A percentile compares a stretch with the other conserved stretches of the same genome.
These are phyloP conservation scores for Trematomus bernacchii DNA, from an alignment of 2,797 vertebrate species.

Conservation along the genomic window DNA sequence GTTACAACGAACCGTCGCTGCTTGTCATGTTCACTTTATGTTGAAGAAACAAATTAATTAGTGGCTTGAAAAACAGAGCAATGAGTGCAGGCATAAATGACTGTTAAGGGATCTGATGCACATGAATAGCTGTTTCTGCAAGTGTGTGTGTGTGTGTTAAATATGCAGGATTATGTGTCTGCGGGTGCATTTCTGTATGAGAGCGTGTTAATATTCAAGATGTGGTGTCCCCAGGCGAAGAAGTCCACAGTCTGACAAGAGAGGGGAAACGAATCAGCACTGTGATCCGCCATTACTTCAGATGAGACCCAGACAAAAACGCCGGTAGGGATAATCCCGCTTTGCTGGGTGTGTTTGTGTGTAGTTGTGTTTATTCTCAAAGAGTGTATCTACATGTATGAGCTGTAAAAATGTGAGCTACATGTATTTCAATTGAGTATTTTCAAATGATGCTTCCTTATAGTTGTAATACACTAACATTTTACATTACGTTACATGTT, in stretches of 20 bases:
- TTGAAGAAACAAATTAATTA: slow-evolving; percentile 7
- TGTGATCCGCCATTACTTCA: slow-evolving; percentile 62
- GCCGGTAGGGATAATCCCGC: slow-evolving; percentile 55
- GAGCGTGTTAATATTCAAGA: slow-evolving; percentile 51
- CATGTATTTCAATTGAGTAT: not conserved
- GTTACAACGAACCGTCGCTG: slow-evolving; percentile 28
- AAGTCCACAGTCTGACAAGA: slow-evolving; percentile 52
- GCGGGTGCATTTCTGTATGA: slow-evolving; percentile 29
- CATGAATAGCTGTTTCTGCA: not conserved
- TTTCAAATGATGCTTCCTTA: too few species aligned
- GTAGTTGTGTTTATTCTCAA: slow-evolving; percentile 32
- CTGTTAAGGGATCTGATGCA: slow-evolving; percentile 2
- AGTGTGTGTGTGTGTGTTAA: slow-evolving; percentile 16
- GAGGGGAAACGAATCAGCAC: slow-evolving; percentile 50
- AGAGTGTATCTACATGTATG: not conserved
- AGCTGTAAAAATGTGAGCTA: not conserved
- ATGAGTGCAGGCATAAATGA: not conserved
- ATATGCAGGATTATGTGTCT: slow-evolving; percentile 12
- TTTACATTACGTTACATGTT: too few species aligned
- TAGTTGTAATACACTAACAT: too few species aligned
- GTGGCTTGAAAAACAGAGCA: slow-evolving; percentile 21
- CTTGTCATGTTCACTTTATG: slow-evolving; percentile 39
- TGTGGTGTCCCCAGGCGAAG: slow-evolving; percentile 39
- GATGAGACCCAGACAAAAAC: slow-evolving; percentile 56
- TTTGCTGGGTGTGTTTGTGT: slow-evolving; percentile 28